These are phyloP conservation scores for Drosophila infuscata DNA, from an alignment of 2,888 invertebrate species.

Conservation along the genomic window DNA sequence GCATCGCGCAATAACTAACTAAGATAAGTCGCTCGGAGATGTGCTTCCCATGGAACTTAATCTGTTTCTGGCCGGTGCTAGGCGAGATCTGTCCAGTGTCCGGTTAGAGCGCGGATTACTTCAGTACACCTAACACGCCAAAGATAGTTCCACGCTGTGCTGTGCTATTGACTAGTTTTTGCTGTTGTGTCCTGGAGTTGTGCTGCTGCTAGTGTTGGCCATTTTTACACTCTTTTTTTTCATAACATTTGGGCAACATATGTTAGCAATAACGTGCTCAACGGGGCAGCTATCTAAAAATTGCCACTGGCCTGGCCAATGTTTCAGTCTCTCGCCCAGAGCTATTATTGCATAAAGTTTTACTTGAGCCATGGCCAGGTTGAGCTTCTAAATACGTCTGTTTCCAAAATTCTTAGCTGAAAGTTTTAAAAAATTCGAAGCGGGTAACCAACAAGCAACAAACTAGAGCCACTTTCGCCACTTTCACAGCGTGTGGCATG, in stretches of 20 bases:
- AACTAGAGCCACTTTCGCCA: conserved; percentile 61
- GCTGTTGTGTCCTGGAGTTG: conserved; percentile 7
- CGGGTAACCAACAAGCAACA: conserved; percentile 35
- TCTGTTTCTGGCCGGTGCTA: background rate
- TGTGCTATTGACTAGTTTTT: conserved; percentile 2
- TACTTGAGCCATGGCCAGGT: conserved; percentile 60
- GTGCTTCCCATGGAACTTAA: background rate
- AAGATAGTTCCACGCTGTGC: background rate
- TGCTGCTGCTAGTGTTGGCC: conserved; percentile 33
- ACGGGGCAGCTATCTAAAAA: conserved; percentile 22
- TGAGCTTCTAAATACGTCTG: conserved; percentile 11
- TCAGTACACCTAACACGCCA: background rate
- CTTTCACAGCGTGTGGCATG: conserved; percentile 59
- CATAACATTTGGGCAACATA: conserved; percentile 70
- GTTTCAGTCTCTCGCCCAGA: conserved; percentile 7
- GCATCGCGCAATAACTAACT: background rate
- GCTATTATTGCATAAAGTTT: conserved; percentile 75
- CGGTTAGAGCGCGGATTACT: background rate
- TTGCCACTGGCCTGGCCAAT: conserved; percentile 23
- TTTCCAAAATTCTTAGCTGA: conserved; percentile 39
- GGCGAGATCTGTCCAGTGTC: background rate
- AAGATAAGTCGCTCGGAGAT: background rate
- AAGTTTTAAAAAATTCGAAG: conserved; percentile 45
- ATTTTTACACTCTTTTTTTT: conserved; percentile 46
- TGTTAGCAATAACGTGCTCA: conserved; percentile 71